These are phyloP conservation scores for Trichonephila clavipes DNA, from an alignment of 1,140 invertebrate species.

Conservation along the genomic window DNA sequence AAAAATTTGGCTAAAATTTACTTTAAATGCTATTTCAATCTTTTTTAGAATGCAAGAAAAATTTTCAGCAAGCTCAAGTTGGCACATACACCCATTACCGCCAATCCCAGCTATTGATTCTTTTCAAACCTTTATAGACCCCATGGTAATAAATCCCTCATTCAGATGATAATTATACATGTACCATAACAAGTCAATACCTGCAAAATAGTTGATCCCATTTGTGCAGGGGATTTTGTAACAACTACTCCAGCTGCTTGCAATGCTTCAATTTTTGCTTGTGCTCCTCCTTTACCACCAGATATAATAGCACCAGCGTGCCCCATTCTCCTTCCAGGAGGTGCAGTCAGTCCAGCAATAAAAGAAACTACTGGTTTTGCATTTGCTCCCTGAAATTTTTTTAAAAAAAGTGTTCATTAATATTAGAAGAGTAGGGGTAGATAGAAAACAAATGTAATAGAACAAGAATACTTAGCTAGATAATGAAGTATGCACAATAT, in stretches of 20 bases:
- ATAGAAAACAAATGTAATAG: too few species aligned
- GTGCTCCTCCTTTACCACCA: conserved; percentile 98
- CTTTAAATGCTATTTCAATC: too few species aligned
- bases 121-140: neutral
- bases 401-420: neutral
- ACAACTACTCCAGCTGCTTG: conserved; percentile 96
- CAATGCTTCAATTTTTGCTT: conserved; percentile 98
- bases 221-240: conserved; percentile 96
- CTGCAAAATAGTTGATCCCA: conserved; percentile 85
- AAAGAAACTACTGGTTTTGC: conserved; percentile 99
- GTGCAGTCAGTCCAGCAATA: conserved; percentile 98
- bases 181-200: neutral
- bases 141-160: neutral
- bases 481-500: too few species aligned
- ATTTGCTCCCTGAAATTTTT: conserved; percentile 85
- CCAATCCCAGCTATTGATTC: too few species aligned
- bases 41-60: too few species aligned
- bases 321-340: conserved; percentile 98
- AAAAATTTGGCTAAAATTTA: too few species aligned
- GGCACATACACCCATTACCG: too few species aligned
- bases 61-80: too few species aligned
- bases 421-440: too few species aligned
- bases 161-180: too few species aligned
- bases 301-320: conserved; percentile 99
- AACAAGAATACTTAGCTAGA: too few species aligned